A percentile compares a stretch with the other conserved stretches of the same genome.
Conservation (phyloP, 2,113 vertebrate species). For the Cariama cristata region DNA sequence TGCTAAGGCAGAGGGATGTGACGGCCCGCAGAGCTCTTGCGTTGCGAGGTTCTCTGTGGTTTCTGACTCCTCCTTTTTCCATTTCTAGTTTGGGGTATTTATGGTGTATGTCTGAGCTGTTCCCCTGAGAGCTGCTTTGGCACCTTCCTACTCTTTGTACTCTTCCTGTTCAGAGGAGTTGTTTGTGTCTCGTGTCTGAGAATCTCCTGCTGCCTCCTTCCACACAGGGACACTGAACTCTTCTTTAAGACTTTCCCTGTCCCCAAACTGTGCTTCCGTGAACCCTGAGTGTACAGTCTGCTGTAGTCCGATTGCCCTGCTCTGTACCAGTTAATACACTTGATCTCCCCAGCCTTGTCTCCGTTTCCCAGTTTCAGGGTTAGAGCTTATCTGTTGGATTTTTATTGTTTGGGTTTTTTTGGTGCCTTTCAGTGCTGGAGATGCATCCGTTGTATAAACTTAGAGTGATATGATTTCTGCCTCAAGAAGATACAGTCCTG, state of each 20-base stretch:
- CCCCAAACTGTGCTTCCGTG: not conserved
- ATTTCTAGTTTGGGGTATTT: not conserved
- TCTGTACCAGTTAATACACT: fast-evolving
- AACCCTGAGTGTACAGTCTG: fast-evolving
- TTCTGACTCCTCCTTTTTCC: not conserved
- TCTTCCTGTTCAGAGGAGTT: not conserved
- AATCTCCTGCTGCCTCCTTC: not conserved
- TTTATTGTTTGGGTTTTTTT: not conserved
- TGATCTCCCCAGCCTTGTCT: not conserved
- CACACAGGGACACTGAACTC: not conserved
- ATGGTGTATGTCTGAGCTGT: not conserved
- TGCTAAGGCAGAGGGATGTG: not conserved
- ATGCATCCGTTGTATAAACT: not conserved
- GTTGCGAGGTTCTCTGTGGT: not conserved
- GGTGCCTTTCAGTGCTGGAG: not conserved
- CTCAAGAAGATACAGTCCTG: not conserved
- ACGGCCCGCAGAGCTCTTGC: not conserved
- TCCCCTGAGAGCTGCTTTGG: not conserved
- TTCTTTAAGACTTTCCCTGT: not conserved
- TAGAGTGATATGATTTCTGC: not conserved
- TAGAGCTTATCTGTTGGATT: not conserved
- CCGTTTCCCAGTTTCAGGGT: not conserved
- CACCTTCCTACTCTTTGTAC: not conserved
- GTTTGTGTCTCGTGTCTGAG: not conserved
- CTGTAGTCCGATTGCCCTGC: not conserved